Evolutionary conservation across 1,140 invertebrate species (phyloP), one percentile per base, ranked within the genome.

Genomic region (Teleopsis dalmanni): DNA sequence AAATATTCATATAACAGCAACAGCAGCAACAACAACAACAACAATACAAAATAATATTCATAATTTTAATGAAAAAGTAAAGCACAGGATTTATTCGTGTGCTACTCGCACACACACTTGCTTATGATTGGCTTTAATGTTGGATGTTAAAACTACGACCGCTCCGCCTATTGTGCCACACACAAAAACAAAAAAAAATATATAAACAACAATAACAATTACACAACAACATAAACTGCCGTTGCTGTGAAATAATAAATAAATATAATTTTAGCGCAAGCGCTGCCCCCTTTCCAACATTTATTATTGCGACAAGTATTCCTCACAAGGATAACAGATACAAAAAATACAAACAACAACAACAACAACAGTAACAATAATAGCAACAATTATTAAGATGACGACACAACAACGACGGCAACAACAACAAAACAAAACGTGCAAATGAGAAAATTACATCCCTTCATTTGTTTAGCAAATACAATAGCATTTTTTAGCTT

Each of bases 381-480:
- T 22, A 27, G 36, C 25, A 42, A 14, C 29, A 44, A 47, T 31
- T 31, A 45, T 44, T 29, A 50, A 43, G 45, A 56, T 45, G 51
- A 51, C 40, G 42, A 52, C 47, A 50, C n/a, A 44, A 47, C 33
- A 34, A 45, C 47, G 35, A 50, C 47, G 45, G 54, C 47, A 50
- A 51, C 40, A 45, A 52, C 47, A 50, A 48, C 49, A 50, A 51
- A 52, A 59, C 56, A 58, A 60, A 64, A 62, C 63, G 64, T 55
- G 61, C 56, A 67, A 67, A 67, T 67, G 64, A 67, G 64, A 67
- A 67, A 67, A 67, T 67, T 67, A 61, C 64, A 67, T 67, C 64
- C 64, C 64, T 67, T 67, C 64, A 67, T 67, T 67, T 67, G 57
- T 67, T 67, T 66, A 62, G 35, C 11, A 37, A n/a, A 11, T 13